These are phyloP conservation scores for Callitettix versicolor DNA, from an alignment of 1,140 invertebrate genomes.

Conservation along the genomic window DNA sequence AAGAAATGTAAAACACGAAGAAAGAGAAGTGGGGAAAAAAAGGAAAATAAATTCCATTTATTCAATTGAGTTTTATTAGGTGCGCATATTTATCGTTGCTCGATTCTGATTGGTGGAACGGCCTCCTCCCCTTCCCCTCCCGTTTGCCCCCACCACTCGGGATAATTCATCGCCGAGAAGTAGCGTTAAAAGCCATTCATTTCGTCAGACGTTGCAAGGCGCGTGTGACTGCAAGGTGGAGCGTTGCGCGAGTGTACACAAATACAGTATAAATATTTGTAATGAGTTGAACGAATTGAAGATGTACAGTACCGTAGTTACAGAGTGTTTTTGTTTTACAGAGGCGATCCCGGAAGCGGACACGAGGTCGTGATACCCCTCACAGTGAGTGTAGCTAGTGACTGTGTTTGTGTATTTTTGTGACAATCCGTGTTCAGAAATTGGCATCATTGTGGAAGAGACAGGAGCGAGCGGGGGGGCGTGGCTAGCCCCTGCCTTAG, in stretches of 20 bases:
- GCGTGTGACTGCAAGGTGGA: not conserved
- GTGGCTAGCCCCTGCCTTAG: conserved; percentile 19
- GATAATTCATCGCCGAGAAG: too few relatives aligned
- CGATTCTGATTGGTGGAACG: conserved; percentile 20
- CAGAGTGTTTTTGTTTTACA: too few relatives aligned
- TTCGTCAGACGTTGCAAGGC: not conserved
- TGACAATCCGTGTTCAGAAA: not conserved
- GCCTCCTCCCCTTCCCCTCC: conserved; percentile 6
- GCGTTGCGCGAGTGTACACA: too few relatives aligned
- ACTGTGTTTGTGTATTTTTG: not conserved
- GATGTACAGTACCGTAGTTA: too few relatives aligned
- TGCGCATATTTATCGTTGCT: conserved; percentile 24
- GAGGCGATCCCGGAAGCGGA: too few relatives aligned
- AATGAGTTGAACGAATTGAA: too few relatives aligned
- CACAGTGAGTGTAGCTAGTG: not conserved
- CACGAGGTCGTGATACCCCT: too few relatives aligned
- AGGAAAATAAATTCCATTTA: conserved; percentile 25
- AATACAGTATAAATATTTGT: too few relatives aligned
- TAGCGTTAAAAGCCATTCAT: too few relatives aligned
- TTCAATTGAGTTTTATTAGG: conserved; percentile 26
- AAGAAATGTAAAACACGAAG: too few relatives aligned
- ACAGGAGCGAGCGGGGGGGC: conserved; percentile 8
- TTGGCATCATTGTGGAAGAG: conserved; percentile 18
- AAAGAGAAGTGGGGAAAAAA: conserved; percentile 5
- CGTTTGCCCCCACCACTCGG: not conserved